Percentiles rank a stretch among this genome's conserved stretches.
Evolutionary conservation across 2,888 invertebrate species (phyloP).

Genomic region (Hesperia comma): DNA sequence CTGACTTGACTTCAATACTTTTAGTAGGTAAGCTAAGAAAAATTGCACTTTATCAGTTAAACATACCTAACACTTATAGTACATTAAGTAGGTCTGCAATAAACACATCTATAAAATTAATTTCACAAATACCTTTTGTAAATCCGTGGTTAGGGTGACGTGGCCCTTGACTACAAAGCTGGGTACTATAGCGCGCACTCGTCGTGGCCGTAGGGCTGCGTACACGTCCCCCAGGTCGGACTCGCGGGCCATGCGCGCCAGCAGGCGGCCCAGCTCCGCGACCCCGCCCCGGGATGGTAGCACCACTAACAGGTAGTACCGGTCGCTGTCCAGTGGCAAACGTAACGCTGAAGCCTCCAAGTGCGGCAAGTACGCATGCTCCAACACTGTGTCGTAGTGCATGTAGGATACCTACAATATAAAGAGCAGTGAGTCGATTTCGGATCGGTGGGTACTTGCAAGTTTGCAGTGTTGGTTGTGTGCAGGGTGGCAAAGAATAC

Average conservation of each 20-base stretch:
- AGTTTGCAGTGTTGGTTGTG: too few relatives aligned
- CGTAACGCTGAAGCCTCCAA: slow-evolving; percentile 89
- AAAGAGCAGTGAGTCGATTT: not conserved
- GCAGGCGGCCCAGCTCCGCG: slow-evolving; percentile 85
- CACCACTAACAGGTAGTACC: slow-evolving; percentile 90
- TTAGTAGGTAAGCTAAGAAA: too few relatives aligned
- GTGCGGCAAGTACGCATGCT: slow-evolving; percentile 89
- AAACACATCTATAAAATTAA: too few relatives aligned
- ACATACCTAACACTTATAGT: too few relatives aligned
- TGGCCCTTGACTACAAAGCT: slow-evolving; percentile 92
- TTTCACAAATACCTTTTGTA: slow-evolving; percentile 87
- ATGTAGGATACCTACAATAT: slow-evolving; percentile 85
- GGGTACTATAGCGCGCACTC: slow-evolving; percentile 91
- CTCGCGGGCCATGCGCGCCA: slow-evolving; percentile 85
- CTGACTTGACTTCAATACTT: too few relatives aligned
- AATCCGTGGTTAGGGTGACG: slow-evolving; percentile 90
- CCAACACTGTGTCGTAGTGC: slow-evolving; percentile 90
- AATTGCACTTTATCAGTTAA: too few relatives aligned
- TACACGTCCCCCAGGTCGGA: slow-evolving; percentile 87
- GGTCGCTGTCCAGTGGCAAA: slow-evolving; percentile 90
- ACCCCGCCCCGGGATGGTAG: slow-evolving; percentile 86
- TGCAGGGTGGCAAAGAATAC: too few relatives aligned
- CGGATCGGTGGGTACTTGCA: too few relatives aligned
- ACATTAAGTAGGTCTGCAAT: too few relatives aligned
- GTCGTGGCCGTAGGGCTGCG: slow-evolving; percentile 86